Conservation (phyloP, 2,113 vertebrate species). For the Solea solea region DNA sequence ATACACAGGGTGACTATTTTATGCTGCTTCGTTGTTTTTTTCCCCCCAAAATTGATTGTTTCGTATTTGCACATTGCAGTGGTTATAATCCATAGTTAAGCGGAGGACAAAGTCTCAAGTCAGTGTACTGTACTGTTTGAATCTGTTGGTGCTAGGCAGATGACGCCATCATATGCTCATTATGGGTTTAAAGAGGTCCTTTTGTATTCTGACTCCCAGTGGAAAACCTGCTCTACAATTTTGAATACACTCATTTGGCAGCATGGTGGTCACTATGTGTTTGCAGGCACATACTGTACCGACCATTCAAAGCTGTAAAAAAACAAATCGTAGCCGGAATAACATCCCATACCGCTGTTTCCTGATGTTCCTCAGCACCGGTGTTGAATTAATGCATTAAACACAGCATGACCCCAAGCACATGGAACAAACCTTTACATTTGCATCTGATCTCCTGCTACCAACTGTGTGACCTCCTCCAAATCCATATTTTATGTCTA, state of each 20-base stretch:
- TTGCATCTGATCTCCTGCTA: slow-evolving; percentile 7
- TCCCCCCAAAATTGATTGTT: background rate
- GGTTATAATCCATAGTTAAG: background rate
- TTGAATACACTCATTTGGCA: background rate
- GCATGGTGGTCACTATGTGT: background rate
- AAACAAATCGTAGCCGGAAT: background rate
- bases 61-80: background rate
- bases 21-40: background rate
- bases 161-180: background rate
- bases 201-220: background rate
- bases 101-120: background rate
- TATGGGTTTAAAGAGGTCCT: background rate
- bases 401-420: background rate
- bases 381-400: background rate
- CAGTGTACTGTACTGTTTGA: too few species aligned
- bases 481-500: background rate
- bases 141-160: slow-evolving; percentile 4
- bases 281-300: background rate
- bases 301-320: background rate
- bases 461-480: background rate
- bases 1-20: background rate
- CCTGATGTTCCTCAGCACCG: background rate
- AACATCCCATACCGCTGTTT: background rate
- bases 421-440: background rate
- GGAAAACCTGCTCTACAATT: slow-evolving; percentile 14